Base-by-base conservation (phyloP, 2,113 vertebrate species). In the Sturnus vulgaris region DNA sequence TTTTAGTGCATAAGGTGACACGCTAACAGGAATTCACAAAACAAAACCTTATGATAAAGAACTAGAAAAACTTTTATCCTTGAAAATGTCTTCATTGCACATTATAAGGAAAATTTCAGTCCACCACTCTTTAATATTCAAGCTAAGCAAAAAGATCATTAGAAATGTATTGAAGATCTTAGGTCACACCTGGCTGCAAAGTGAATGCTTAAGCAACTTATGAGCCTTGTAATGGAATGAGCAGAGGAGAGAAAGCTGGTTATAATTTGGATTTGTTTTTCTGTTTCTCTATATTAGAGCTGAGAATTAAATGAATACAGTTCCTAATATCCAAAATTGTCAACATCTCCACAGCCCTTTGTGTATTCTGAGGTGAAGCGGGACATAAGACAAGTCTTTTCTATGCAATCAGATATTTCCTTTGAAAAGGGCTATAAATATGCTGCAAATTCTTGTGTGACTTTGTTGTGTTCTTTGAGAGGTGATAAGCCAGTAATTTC, bases 101-200 rank as follows among this genome's bases (percentile, higher is more conserved):
- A 68, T 76, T 35, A 56, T 30, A 69, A 81, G 28, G 46, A 88
- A 86, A 64, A 76, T 46, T 80, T 73, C 46, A 86, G 11, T 50
- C 16, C 42, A 61, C 20, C 16, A 30, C 69, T 94, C 53, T 64
- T 95, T 90, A 90, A 80, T 88, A 95, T 80, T 94, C 85, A 92
- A 91, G 64, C 25, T 76, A 93, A 88, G 66, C 9, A 90, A 88
- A 92, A 88, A 80, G 52, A 72, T 80, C 16, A 82, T 96, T 92
- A 90, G 82, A 83, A 88, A 88, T 88, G 21, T 39, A 77, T 56
- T 94, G 57, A 93, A 95, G 61, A 57, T 84, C 49, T 80, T 76
- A 69, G 66, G 63, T 81, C 40, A 72, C 80, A 90, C 79, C 66
- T 88, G 82, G 25, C 66, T 88, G 55, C 78, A 84, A 79, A 87